Evolutionary conservation across 2,888 invertebrate species (phyloP).

Genomic region (Biston stratarius): DNA sequence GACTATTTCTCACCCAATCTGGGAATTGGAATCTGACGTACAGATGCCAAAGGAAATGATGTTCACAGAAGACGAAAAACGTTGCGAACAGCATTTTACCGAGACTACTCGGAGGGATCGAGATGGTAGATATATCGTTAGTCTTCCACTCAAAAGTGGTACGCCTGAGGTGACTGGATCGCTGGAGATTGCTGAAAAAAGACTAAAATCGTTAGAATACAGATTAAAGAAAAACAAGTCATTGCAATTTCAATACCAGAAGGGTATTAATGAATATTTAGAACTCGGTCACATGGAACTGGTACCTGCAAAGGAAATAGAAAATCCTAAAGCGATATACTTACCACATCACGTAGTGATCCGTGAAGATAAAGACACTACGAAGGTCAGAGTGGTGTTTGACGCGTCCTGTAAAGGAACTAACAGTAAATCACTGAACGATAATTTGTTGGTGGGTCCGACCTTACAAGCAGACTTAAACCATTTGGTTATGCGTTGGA

Average conservation of each 20-base stretch:
- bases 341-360: neutral
- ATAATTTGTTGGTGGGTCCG: neutral
- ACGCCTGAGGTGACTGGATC: neutral
- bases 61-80: slow-evolving; percentile 1
- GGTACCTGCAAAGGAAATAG: neutral
- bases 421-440: neutral
- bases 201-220: no score
- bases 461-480: neutral
- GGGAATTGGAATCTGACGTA: slow-evolving; percentile 1
- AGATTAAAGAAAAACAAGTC: no score
- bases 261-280: slow-evolving; percentile 6
- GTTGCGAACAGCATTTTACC: neutral
- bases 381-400: neutral
- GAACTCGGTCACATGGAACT: neutral
- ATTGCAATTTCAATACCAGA: no score
- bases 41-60: neutral
- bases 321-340: neutral
- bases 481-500: neutral
- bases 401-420: neutral
- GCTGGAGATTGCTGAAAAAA: neutral
- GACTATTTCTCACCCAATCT: neutral
- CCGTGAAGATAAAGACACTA: neutral
- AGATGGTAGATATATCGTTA: slow-evolving; percentile 5
- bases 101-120: neutral
- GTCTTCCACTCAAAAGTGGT: slow-evolving; percentile 1